Evolutionary conservation across 2,888 invertebrate genomes (phyloP).

Genomic region (Andrena trimmerana): DNA sequence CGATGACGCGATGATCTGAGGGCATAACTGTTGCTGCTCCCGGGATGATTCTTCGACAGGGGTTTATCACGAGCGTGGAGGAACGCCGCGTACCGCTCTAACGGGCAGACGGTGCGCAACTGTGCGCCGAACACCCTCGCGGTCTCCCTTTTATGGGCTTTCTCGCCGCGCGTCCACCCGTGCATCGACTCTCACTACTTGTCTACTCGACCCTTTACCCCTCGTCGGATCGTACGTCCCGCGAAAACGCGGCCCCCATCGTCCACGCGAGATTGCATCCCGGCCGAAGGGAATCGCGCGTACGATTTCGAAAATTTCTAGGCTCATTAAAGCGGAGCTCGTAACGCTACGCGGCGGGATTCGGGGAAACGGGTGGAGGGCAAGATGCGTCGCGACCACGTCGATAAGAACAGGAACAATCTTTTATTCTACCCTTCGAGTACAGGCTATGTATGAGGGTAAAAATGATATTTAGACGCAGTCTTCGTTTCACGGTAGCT

Average conservation of each 20-base stretch:
- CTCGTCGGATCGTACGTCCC: conserved; percentile 4
- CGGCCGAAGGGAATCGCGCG: neutral
- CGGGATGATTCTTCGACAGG: conserved; percentile 29
- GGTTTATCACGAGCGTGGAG: conserved; percentile 32
- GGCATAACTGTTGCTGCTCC: conserved; percentile 71
- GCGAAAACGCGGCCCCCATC: neutral
- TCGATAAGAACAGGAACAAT: neutral
- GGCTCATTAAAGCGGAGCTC: neutral
- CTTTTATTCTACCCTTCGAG: conserved; percentile 13
- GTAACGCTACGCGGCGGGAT: neutral
- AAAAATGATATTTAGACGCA: neutral
- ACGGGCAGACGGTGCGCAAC: conserved; percentile 73
- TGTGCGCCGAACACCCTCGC: conserved; percentile 72
- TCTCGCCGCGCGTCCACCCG: conserved; percentile 63
- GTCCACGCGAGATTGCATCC: conserved; percentile 1
- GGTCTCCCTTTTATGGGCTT: conserved; percentile 74
- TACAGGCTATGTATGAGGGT: neutral
- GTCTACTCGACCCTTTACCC: conserved; percentile 25
- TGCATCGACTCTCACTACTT: conserved; percentile 69
- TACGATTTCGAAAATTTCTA: neutral
- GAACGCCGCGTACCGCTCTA: conserved; percentile 58
- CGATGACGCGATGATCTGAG: conserved; percentile 50
- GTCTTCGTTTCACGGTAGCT: conserved; percentile 74
- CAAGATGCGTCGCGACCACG: neutral
- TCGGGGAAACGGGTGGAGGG: too few species aligned